Base-by-base conservation (phyloP, 2,113 vertebrate genomes). In the Barbus barbus region DNA sequence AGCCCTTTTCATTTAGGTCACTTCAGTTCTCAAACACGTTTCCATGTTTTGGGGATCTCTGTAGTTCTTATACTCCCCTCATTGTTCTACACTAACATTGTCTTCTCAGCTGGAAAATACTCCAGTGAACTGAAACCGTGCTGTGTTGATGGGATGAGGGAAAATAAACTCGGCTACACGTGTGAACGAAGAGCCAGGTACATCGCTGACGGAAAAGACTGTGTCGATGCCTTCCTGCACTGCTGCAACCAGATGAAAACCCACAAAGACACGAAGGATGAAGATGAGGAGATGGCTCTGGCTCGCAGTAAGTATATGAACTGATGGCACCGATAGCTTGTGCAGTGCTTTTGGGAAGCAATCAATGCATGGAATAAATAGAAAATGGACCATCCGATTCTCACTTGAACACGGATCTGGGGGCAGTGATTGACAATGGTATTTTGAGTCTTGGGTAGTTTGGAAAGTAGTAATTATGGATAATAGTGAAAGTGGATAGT, bases 61-160 rank as follows among this genome's bases (percentile, higher is more conserved):
- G 38, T 31, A 24, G 14, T 44, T 46, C 7, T 2, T 20, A 6
- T 31, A 28, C 31, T 36, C 2, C 13, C 1, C 4, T 61, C n/a
- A 44, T 78, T 78, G 51, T 24, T 78, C 51, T 36, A 20, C 26
- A 9, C 26, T 33, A 33, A 14, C 28, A 33, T 67, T 20, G 36
- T 81, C 51, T 41, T 60, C 16, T 20, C 89, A 95, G 95, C 3
- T 2, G 80, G 89, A 0, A 60, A 94, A 48, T 95, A 93, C 90
- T 84, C 83, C 24, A 48, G 53, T 48, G 2, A 0, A 3, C 38
- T 91, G 14, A 90, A 87, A 13, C 90, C 83, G 67, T 96, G 96
- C 78, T 96, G 96, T 0, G 86, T 92, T 79, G 93, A 95, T 0
- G 95, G 95, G 1, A 95, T 96, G 94, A 82, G 81, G 2, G 90